Base-by-base conservation (phyloP, 2,113 vertebrate genomes). In the Marmota flaviventris region DNA sequence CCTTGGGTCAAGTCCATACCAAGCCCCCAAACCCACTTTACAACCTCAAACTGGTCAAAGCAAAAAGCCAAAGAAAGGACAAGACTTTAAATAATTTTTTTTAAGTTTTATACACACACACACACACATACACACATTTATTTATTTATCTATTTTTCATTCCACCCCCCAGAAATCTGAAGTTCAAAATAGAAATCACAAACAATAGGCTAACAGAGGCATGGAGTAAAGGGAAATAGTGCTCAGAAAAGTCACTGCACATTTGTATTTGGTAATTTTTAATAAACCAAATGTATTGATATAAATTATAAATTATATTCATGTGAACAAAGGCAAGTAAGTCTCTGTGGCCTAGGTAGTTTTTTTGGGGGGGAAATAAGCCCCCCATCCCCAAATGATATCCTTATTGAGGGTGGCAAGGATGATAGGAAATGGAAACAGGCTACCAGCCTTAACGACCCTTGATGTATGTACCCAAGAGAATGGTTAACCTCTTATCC, bases 61-160 rank as follows among this genome's bases (percentile, higher is more conserved):
- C 34, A 77, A 77, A 88, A 70, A 56, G 53, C 84, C 16, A 76
- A 48, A 2, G 42, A 94, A 77, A 56, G 18, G 25, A 65, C 27
- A 63, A 56, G 53, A 8, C 16, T 89, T 48, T 48, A 18, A 27
- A 7, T 67, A 27, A 45, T 45, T 45, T 45, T 45, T 45, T 45
- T 45, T 9, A 45, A 45, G 45, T 45, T 45, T 45, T 45, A 63
- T 63, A 22, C 5, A 20, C 17, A 53, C 51, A 53, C 2, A 53
- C 11, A 45, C 45, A 45, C 8, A 45, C 1, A 45, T 1, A 45
- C 7, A 45, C 1, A 45, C 0, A 45, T 7, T 45, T 8, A 45
- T 45, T 45, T 45, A 45, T 45, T 1, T 45, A 45, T 45, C 42
- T 7, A 7, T 9, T 8, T 45, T 45, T 45, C 8, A 9, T 45